Evolutionary conservation across 1,140 invertebrate genomes (phyloP), one percentile per base, ranked within the genome.

Genomic region (Caenorhabditis briggsae): DNA sequence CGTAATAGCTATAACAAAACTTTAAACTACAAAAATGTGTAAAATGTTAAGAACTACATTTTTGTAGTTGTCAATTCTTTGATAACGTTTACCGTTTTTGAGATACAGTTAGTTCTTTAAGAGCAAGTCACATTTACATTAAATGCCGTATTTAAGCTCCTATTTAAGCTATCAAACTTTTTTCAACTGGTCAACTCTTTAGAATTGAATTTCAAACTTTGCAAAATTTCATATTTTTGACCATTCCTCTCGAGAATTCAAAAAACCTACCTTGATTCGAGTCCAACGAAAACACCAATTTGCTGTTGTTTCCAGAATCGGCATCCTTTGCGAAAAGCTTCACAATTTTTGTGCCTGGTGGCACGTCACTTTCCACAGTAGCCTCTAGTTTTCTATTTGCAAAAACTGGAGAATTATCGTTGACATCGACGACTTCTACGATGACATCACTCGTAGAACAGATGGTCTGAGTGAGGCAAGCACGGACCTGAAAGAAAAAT

Each of bases 371-470:
- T 46, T 88, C 86, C 11, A 90, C 82, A 14, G 86, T 88, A 18
- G 88, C 56, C 11, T 84, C 64, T 43, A 89, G 87, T n/a, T 53
- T 65, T 3, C 55, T n/a, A 55, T 88, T 82, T 16, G 70, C 48
- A 53, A 91, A 89, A 20, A 84, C 58, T 12, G 90, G 90, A 23
- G 88, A 14, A 86, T 90, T 90, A 85, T 90, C 90, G 78, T 91
- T 91, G 16, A 86, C 82, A 82, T 91, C 90, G 25, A 70, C 82
- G 16, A 90, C 87, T 46, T 23, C 85, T 84, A 90, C 84, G 25
- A 74, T 86, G 82, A 89, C 53, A 16, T 64, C 82, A 50, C 87
- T 84, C 20, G 65, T 64, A 25, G 82, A 89, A 50, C 90, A 91
- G 2, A 83, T 82, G 5, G 87, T 82, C 33, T 89, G 84, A 43